A percentile compares a stretch with the other conserved stretches of the same genome.
Evolutionary conservation across 2,888 invertebrate species (phyloP).

Genomic region (Diarsia dahlii): DNA sequence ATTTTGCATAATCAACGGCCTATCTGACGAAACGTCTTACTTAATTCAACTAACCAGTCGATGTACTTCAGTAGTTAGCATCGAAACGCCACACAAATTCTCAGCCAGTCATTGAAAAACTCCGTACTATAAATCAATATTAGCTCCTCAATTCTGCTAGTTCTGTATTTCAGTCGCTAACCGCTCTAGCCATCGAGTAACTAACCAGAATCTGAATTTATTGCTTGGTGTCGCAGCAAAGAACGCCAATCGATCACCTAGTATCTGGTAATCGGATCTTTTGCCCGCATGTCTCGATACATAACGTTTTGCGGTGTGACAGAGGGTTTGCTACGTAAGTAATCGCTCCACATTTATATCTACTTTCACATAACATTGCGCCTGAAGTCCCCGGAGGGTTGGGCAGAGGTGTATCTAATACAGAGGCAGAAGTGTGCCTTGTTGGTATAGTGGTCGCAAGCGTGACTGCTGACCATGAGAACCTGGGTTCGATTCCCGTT

Average conservation of each 20-base stretch:
- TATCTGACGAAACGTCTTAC: no score
- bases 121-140: conserved; percentile 22
- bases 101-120: not conserved
- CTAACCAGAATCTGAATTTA: conserved; percentile 68
- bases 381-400: no score
- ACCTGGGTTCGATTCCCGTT: not conserved
- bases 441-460: not conserved
- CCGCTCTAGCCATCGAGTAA: conserved; percentile 29
- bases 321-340: conserved; percentile 62
- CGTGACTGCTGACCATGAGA: not conserved
- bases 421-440: no score
- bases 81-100: not conserved
- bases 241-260: conserved; percentile 69
- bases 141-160: conserved; percentile 14
- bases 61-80: not conserved
- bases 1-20: no score
- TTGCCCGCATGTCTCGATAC: conserved; percentile 70
- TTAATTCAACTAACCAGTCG: not conserved
- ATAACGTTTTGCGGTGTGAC: conserved; percentile 67
- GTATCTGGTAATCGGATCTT: conserved; percentile 74
- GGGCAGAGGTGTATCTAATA: no score
- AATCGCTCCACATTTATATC: conserved; percentile 56
- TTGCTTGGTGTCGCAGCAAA: conserved; percentile 59
- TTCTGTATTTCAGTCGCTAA: conserved; percentile 34
- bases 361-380: conserved; percentile 28